Conservation (phyloP, 2,797 vertebrate species). For the Carcharodon carcharias region DNA sequence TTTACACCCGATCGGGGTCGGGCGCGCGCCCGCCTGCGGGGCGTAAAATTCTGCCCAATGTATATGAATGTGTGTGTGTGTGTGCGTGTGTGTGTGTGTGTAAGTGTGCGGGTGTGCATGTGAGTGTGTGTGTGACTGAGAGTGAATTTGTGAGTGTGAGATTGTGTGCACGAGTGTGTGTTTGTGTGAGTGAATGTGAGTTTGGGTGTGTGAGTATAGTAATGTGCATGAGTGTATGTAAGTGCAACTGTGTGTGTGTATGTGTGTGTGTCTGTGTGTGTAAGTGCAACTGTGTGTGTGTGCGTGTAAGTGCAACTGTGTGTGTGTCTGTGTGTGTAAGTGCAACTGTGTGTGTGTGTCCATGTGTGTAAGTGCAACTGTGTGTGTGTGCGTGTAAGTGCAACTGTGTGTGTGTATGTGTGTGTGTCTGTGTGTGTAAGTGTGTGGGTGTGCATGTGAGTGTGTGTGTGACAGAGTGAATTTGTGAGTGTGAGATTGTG, state of each 20-base stretch:
- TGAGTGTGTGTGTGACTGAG: background rate
- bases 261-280: background rate
- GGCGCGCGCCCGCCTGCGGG: no score
- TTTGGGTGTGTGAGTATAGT: background rate
- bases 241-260: background rate
- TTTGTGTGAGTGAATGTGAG: background rate
- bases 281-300: background rate
- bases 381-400: no score
- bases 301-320: background rate
- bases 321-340: no score
- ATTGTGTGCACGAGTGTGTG: background rate
- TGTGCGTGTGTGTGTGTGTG: background rate
- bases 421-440: background rate
- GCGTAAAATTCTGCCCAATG: no score
- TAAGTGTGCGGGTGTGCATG: background rate
- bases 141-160: background rate
- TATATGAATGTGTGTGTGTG: background rate
- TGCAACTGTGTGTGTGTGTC: no score
- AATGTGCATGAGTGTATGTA: no score
- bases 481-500: background rate
- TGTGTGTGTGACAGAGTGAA: background rate
- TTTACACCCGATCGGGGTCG: no score
- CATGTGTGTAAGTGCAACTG: no score
- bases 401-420: background rate
- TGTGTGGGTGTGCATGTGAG: background rate